These are phyloP conservation scores for Gymnarchus niloticus DNA, from an alignment of 2,113 vertebrate species.

Conservation along the genomic window DNA sequence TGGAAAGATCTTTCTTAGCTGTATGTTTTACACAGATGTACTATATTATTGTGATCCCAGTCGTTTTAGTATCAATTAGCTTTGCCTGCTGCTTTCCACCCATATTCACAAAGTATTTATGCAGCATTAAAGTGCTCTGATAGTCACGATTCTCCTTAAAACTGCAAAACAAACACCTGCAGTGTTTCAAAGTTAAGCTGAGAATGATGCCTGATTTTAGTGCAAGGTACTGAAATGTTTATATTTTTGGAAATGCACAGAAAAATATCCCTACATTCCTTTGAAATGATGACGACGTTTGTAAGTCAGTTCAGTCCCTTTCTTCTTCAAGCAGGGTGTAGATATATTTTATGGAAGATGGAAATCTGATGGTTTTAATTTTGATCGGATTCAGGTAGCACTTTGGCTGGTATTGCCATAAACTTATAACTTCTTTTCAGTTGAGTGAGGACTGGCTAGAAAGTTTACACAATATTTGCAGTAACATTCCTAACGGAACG, in stretches of 20 bases:
- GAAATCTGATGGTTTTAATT: neutral
- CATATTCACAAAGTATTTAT: neutral
- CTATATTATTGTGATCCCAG: neutral
- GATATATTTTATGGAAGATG: neutral
- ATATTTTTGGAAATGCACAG: neutral
- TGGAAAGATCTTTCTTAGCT: neutral
- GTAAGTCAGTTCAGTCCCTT: neutral
- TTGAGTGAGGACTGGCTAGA: neutral
- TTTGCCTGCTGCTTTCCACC: neutral
- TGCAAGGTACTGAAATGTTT: neutral
- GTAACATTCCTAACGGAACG: neutral
- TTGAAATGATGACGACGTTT: neutral
- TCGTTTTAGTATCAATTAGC: neutral
- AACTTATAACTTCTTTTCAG: neutral
- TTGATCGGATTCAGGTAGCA: neutral
- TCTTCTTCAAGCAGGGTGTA: neutral
- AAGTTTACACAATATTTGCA: neutral
- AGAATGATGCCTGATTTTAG: neutral
- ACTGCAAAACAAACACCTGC: neutral
- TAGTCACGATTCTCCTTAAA: neutral
- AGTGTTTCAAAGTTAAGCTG: neutral
- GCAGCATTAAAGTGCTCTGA: neutral
- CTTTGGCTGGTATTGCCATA: neutral
- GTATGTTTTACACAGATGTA: neutral
- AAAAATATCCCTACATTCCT: no score